A percentile compares a stretch with the other conserved stretches of the same genome.
These are phyloP conservation scores for Misgurnus anguillicaudatus DNA, from an alignment of 2,113 vertebrate species.

Conservation along the genomic window DNA sequence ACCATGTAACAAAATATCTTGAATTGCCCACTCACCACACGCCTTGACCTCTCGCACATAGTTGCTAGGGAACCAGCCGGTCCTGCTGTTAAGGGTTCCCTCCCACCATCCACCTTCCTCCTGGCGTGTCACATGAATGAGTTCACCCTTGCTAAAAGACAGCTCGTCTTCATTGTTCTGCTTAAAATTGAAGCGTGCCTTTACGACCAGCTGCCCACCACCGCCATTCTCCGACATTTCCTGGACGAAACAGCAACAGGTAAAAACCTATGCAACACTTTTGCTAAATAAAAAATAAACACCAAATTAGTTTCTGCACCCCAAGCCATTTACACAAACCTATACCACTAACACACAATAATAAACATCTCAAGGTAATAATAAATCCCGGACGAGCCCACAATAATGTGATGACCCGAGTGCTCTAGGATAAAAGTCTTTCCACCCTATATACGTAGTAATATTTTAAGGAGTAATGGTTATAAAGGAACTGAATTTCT, in stretches of 20 bases:
- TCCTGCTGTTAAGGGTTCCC: conserved; percentile 87
- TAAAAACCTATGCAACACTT: neutral
- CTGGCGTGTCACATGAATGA: conserved; percentile 91
- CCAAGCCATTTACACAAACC: neutral
- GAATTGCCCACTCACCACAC: conserved; percentile 80
- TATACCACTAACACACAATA: neutral
- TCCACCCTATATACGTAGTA: too few relatives aligned
- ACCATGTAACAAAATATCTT: neutral
- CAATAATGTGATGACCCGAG: neutral
- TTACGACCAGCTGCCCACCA: conserved; percentile 87
- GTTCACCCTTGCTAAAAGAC: conserved; percentile 92
- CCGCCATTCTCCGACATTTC: conserved; percentile 96
- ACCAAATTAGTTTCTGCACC: neutral
- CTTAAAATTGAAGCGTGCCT: conserved; percentile 97
- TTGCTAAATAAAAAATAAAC: neutral
- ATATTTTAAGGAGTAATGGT: too few relatives aligned
- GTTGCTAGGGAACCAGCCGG: conserved; percentile 99
- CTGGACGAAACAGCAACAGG: conserved; percentile 65
- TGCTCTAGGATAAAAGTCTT: neutral
- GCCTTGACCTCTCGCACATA: conserved; percentile 96
- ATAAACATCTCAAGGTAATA: neutral
- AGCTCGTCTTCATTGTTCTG: conserved; percentile 99
- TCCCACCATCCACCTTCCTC: conserved; percentile 99
- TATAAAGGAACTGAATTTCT: too few relatives aligned
- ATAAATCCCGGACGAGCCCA: neutral